A percentile compares a stretch with the other conserved stretches of the same genome.
phyloP scores from a whole-genome alignment of 2,888 invertebrate species.

The Octonoba sinensis region DNA sequence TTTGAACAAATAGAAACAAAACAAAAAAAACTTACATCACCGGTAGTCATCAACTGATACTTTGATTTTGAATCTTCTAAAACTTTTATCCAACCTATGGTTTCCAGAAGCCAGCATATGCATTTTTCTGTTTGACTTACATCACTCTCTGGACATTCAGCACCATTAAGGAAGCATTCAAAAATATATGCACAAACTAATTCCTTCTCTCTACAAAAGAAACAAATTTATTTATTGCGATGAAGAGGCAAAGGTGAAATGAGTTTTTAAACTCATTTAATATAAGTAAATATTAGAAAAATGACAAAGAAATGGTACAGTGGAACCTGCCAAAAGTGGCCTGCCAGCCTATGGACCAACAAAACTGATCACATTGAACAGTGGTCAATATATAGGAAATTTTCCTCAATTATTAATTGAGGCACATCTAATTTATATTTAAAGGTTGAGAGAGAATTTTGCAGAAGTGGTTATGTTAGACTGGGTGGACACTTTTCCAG shows the following conservation, averaged over 20 bases:
- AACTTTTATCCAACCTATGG: slow-evolving; percentile 54
- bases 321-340: background rate
- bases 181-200: slow-evolving; percentile 25
- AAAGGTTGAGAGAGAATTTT: too few species aligned
- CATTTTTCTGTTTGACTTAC: slow-evolving; percentile 39
- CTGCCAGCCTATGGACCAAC: background rate
- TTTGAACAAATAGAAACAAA: background rate
- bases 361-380: background rate
- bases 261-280: background rate
- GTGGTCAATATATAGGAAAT: background rate
- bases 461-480: too few species aligned
- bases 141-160: slow-evolving; percentile 42
- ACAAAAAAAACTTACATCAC: slow-evolving; percentile 39
- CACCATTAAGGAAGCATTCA: slow-evolving; percentile 43
- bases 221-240: background rate
- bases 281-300: background rate
- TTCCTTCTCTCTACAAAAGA: slow-evolving; percentile 32
- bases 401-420: background rate
- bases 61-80: slow-evolving; percentile 49
- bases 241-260: too few species aligned
- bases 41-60: slow-evolving; percentile 33
- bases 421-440: too few species aligned
- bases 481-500: too few species aligned
- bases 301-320: background rate
- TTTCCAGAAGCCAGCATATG: slow-evolving; percentile 52